phyloP scores from a whole-genome alignment of 2,113 vertebrate genomes.

The Polypterus senegalus region DNA sequence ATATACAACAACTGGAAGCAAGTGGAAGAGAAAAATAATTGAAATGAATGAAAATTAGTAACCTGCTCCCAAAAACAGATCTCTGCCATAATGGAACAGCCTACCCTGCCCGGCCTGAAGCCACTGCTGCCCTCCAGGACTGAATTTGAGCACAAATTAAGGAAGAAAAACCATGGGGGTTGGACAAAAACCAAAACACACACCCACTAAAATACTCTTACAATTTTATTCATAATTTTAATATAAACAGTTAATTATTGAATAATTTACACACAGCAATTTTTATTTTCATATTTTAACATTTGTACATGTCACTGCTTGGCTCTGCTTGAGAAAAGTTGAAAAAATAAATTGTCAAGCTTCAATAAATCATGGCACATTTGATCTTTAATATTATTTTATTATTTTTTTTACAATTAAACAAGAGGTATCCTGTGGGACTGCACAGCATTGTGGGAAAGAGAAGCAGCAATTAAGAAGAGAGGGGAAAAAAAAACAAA shows the following conservation, averaged over 20 bases:
- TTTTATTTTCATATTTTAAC: slow-evolving; percentile 62
- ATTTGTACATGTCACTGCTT: slow-evolving; percentile 76
- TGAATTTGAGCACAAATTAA: too few species aligned
- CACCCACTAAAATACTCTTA: slow-evolving; percentile 39
- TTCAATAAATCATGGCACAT: slow-evolving; percentile 55
- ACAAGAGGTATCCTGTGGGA: slow-evolving; percentile 39
- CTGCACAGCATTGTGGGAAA: slow-evolving; percentile 32
- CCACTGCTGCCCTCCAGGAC: too few species aligned
- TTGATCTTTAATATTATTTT: slow-evolving; percentile 55
- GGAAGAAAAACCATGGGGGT: background rate
- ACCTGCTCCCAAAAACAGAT: too few species aligned
- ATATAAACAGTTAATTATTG: slow-evolving; percentile 96
- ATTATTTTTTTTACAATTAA: slow-evolving; percentile 24
- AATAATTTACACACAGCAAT: slow-evolving; percentile 88
- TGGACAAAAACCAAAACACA: slow-evolving; percentile 15
- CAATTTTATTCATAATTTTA: slow-evolving; percentile 90
- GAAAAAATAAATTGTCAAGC: slow-evolving; percentile 67
- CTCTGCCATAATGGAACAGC: too few species aligned
- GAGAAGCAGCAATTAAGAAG: slow-evolving; percentile 22
- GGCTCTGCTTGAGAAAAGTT: slow-evolving; percentile 74
- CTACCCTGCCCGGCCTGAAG: too few species aligned
- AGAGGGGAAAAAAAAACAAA: slow-evolving; percentile 22
- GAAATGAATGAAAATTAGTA: too few species aligned
- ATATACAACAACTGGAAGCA: too few species aligned
- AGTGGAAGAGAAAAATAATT: too few species aligned